Evolutionary conservation across 2,797 vertebrate species (phyloP), one percentile per base, ranked within the genome.

Genomic region (Sebastes dallii): DNA sequence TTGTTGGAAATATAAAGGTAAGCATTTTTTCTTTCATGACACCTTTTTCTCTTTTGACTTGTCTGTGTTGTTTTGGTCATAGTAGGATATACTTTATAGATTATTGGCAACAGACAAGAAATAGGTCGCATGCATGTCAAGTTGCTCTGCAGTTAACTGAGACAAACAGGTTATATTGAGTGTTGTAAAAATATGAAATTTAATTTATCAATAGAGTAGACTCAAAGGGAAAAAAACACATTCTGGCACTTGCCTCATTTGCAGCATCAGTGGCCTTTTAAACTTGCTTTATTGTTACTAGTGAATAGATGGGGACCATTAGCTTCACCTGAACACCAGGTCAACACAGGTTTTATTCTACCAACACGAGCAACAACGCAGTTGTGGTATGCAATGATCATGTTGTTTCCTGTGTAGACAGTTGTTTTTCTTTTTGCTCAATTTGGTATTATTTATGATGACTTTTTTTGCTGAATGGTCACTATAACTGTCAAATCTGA

Each of bases 1-100:
- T 73, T 82, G 81, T 55, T 59, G 24, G 11, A 58, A n/a, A 80
- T 72, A 76, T 64, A 72, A 88, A 94, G 95, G 95, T 96, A 91
- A 86, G 89, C 30, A 4, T 32, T 46, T 69, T 66, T 61, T 29
- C 11, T 42, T 58, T 46, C 3, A 12, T 30, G 6, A 3, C 6
- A 4, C 12, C 2, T 73, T 5, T 66, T 29, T 71, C 25, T 30
- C 6, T 13, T 50, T 55, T n/a, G 6, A 30, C 13, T 18, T n/a
- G 70, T 59, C 16, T 66, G 4, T 34, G 5, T 7, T 66, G 12
- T 46, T 66, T 42, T 67, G 2, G 20, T 25, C 9, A 3, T 56
- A 4, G 3, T 6, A 11, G 16, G 4, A 4, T 20, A 58, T 50
- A 22, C 14, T 32, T 20, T 59, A n/a, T 16, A 13, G 7, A 60